A percentile compares a stretch with the other conserved stretches of the same genome.
Conservation (phyloP, 2,113 vertebrate species). For the Leucoraja erinaceus region DNA sequence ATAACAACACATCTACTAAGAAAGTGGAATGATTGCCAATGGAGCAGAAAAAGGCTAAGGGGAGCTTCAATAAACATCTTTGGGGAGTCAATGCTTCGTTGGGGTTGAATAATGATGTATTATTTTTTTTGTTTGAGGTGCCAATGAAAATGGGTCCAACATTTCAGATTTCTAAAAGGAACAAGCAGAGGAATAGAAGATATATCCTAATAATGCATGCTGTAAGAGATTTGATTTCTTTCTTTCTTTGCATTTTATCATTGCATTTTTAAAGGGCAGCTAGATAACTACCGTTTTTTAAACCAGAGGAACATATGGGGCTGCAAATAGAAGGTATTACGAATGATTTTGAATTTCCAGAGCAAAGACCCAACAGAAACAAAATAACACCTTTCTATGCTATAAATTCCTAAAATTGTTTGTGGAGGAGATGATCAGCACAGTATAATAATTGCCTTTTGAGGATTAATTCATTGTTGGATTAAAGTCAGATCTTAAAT, state of each 20-base stretch:
- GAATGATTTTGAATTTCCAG: background rate
- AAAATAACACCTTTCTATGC: background rate
- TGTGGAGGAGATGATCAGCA: background rate
- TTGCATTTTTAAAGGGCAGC: background rate
- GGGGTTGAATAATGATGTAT: background rate
- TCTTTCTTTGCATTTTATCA: background rate
- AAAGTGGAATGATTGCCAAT: background rate
- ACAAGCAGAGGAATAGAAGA: background rate
- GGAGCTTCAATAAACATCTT: background rate
- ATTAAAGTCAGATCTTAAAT: background rate
- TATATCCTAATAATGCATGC: background rate
- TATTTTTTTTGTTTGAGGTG: background rate
- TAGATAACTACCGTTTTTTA: background rate
- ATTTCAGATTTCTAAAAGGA: background rate
- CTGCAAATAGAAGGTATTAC: background rate
- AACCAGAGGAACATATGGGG: background rate
- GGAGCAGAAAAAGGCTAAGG: background rate
- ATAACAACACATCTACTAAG: background rate
- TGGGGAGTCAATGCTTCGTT: background rate
- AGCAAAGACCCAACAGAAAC: background rate
- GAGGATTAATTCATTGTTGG: background rate
- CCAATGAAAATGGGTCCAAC: background rate
- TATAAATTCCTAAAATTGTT: background rate
- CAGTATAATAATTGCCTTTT: background rate
- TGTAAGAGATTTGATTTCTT: background rate